Percentiles rank a stretch among this genome's conserved stretches.
Evolutionary conservation across 1,140 invertebrate genomes (phyloP).

Genomic region (Cherax quadricarinatus): DNA sequence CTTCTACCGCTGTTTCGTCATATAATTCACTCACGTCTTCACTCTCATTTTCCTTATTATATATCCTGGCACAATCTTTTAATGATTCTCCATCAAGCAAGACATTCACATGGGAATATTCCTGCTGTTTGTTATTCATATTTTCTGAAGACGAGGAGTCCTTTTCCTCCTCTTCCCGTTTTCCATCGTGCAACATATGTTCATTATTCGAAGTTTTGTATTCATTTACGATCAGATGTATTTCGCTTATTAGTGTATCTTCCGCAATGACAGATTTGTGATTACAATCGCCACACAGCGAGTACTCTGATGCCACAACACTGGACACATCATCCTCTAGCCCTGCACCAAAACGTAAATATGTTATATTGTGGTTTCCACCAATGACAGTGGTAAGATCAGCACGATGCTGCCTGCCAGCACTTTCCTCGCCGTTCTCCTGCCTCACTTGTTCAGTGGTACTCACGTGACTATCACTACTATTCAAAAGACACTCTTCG

Average conservation of each 20-base stretch:
- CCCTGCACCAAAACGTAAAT: slow-evolving; percentile 44
- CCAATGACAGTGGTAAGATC: slow-evolving; percentile 48
- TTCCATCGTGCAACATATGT: not conserved
- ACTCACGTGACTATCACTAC: slow-evolving; percentile 40
- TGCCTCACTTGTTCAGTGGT: not conserved
- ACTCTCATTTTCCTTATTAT: not conserved
- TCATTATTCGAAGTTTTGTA: not conserved
- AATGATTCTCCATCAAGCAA: too few relatives aligned
- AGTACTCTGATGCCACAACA: slow-evolving; percentile 48
- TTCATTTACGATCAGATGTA: slow-evolving; percentile 45
- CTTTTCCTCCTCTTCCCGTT: not conserved
- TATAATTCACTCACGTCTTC: not conserved
- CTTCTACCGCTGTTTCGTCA: not conserved
- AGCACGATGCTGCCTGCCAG: slow-evolving; percentile 2
- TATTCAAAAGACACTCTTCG: slow-evolving; percentile 57
- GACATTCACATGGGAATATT: not conserved
- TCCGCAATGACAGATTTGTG: slow-evolving; percentile 10
- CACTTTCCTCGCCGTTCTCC: not conserved
- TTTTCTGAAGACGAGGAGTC: not conserved
- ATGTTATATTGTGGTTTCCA: slow-evolving; percentile 63
- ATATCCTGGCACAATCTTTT: not conserved
- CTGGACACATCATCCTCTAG: slow-evolving; percentile 54
- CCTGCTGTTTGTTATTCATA: not conserved
- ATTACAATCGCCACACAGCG: not conserved
- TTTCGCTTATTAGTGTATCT: slow-evolving; percentile 37